A percentile compares a stretch with the other conserved stretches of the same genome.
Conservation (phyloP, 2,113 vertebrate species). For the Holacanthus passer region DNA sequence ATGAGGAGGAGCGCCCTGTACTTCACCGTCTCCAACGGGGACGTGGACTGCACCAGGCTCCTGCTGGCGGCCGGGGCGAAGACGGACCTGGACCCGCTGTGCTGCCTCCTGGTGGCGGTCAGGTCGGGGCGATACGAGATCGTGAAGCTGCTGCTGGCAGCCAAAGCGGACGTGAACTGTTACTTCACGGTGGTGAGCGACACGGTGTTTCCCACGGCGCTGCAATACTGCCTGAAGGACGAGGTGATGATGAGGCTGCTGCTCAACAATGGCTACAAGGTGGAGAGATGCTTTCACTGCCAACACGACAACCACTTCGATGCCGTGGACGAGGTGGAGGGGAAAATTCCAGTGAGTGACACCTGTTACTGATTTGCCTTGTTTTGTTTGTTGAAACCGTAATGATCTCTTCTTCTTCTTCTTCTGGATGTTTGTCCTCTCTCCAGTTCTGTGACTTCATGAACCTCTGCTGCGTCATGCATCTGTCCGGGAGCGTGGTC, state of each 20-base stretch:
- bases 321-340: neutral
- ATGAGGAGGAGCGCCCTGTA: conserved; percentile 86
- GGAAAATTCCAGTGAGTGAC: conserved; percentile 66
- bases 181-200: conserved; percentile 90
- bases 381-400: no score
- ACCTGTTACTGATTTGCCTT: neutral
- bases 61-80: conserved; percentile 86
- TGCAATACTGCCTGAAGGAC: conserved; percentile 91
- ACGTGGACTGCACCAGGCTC: conserved; percentile 85
- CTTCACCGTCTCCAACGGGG: conserved; percentile 89
- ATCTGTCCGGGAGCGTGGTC: conserved; percentile 85
- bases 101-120: conserved; percentile 90
- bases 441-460: conserved; percentile 91
- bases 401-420: no score
- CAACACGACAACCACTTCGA: conserved; percentile 23
- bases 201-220: conserved; percentile 88
- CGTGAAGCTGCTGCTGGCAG: conserved; percentile 86
- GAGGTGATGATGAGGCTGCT: conserved; percentile 92
- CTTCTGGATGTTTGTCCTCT: neutral
- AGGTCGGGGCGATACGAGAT: conserved; percentile 88
- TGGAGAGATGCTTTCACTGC: conserved; percentile 72
- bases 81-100: conserved; percentile 89
- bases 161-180: conserved; percentile 89
- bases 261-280: conserved; percentile 89
- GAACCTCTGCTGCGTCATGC: conserved; percentile 86